Conservation (phyloP, 2,888 invertebrate species). For the Drosophila pseudotakahashii region DNA sequence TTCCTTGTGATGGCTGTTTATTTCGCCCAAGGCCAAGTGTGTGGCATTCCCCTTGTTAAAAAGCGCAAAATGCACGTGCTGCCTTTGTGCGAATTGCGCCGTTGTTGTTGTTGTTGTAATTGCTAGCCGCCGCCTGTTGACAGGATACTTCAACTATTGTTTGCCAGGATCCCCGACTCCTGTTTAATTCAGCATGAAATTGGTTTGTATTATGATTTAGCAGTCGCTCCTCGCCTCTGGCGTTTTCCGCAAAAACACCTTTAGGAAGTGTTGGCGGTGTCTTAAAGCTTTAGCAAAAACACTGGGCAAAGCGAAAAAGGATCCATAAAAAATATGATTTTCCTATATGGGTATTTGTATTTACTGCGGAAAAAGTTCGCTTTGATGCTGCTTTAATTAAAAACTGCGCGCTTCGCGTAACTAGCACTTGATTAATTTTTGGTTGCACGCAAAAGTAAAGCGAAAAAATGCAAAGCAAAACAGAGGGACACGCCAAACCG, state of each 20-base stretch:
- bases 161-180: conserved; percentile 47
- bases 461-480: conserved; percentile 45
- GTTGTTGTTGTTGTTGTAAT: conserved; percentile 46
- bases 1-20: conserved; percentile 22
- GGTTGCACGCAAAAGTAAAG: conserved; percentile 79
- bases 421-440: conserved; percentile 80
- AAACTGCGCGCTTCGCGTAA: conserved; percentile 71
- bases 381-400: conserved; percentile 78
- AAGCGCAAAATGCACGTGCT: conserved; percentile 80
- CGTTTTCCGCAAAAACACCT: conserved; percentile 61
- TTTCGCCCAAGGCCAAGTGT: conserved; percentile 75
- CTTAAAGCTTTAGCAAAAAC: conserved; percentile 54
- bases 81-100: conserved; percentile 59
- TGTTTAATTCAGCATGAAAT: conserved; percentile 83
- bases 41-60: conserved; percentile 61
- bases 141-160: conserved; percentile 84
- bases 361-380: conserved; percentile 56
- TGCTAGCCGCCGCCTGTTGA: conserved; percentile 75
- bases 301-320: neutral
- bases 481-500: conserved; percentile 21
- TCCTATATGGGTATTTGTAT: conserved; percentile 9
- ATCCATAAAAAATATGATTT: conserved; percentile 7
- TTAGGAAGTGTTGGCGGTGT: conserved; percentile 39
- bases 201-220: conserved; percentile 81
- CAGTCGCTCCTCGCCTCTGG: conserved; percentile 62